phyloP scores from a whole-genome alignment of 2,113 vertebrate species.

The Cichladusa arquata region DNA sequence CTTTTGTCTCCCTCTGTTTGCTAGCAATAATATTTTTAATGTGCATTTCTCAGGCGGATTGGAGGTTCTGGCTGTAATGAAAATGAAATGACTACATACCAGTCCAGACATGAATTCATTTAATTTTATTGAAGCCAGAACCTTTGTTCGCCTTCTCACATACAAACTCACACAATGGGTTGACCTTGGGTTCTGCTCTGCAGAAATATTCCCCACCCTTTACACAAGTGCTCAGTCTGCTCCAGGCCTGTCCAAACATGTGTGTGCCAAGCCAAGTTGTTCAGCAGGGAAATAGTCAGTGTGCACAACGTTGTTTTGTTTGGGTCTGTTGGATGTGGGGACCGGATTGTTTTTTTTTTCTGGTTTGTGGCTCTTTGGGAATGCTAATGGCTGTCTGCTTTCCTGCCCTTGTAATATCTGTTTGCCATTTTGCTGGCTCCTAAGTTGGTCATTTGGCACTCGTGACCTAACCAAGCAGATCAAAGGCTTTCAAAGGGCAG shows the following conservation, averaged over 20 bases:
- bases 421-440: constrained; percentile 63
- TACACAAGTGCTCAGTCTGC: constrained; percentile 18
- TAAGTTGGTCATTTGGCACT: constrained; percentile 61
- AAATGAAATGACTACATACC: constrained; percentile 42
- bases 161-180: constrained; percentile 45
- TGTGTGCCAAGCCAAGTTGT: constrained; percentile 47
- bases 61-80: constrained; percentile 49
- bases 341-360: background rate
- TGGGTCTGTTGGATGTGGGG: constrained; percentile 62
- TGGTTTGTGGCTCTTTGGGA: constrained; percentile 65
- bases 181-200: constrained; percentile 64
- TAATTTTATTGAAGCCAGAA: constrained; percentile 62
- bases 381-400: constrained; percentile 66
- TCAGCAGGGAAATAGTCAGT: constrained; percentile 56
- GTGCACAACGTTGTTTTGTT: constrained; percentile 58
- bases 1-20: constrained; percentile 42
- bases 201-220: constrained; percentile 50
- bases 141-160: constrained; percentile 47
- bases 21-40: constrained; percentile 50
- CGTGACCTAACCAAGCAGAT: constrained; percentile 53
- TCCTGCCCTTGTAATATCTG: constrained; percentile 63
- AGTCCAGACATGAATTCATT: constrained; percentile 60
- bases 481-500: constrained; percentile 50
- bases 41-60: constrained; percentile 30
- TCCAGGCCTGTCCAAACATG: constrained; percentile 54